Evolutionary conservation across 2,888 invertebrate genomes (phyloP).

Genomic region (Thereva nobilitata): DNA sequence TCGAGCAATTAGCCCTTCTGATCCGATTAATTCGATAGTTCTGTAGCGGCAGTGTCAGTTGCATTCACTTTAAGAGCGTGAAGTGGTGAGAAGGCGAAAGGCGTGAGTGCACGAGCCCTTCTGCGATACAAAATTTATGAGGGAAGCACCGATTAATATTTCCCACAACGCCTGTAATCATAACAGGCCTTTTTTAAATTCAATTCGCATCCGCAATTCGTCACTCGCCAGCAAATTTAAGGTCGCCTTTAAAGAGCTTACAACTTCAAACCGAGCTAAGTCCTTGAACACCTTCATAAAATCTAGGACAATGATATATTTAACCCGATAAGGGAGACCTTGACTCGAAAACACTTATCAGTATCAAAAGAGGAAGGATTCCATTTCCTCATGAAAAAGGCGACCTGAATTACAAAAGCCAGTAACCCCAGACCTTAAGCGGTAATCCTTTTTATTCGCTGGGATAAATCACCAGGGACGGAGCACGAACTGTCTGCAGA

Average conservation of each 20-base stretch:
- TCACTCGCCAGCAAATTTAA: too few relatives aligned
- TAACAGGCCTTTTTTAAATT: too few relatives aligned
- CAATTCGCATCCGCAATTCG: too few relatives aligned
- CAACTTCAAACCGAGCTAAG: too few relatives aligned
- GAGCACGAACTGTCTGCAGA: slow-evolving; percentile 17
- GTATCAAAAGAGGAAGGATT: slow-evolving; percentile 27
- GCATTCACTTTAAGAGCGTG: slow-evolving; percentile 17
- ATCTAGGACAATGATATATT: too few relatives aligned
- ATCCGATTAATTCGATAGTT: slow-evolving; percentile 34
- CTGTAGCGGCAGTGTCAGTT: slow-evolving; percentile 28
- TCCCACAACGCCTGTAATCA: too few relatives aligned
- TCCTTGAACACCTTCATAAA: too few relatives aligned
- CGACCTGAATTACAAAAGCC: slow-evolving; percentile 34
- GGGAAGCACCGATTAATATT: too few relatives aligned
- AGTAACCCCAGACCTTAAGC: slow-evolving; percentile 21
- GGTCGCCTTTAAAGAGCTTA: too few relatives aligned
- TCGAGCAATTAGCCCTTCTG: slow-evolving; percentile 36
- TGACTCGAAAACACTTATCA: slow-evolving; percentile 34
- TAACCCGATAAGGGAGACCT: slow-evolving; percentile 14
- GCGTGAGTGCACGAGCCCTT: too few relatives aligned
- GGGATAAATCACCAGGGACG: slow-evolving; percentile 36
- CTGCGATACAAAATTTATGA: too few relatives aligned
- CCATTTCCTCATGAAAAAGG: slow-evolving; percentile 27
- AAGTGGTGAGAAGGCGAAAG: too few relatives aligned
- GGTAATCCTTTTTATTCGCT: slow-evolving; percentile 35